These are phyloP conservation scores for Apodemus sylvaticus DNA, from an alignment of 2,113 vertebrate species.

Conservation along the genomic window DNA sequence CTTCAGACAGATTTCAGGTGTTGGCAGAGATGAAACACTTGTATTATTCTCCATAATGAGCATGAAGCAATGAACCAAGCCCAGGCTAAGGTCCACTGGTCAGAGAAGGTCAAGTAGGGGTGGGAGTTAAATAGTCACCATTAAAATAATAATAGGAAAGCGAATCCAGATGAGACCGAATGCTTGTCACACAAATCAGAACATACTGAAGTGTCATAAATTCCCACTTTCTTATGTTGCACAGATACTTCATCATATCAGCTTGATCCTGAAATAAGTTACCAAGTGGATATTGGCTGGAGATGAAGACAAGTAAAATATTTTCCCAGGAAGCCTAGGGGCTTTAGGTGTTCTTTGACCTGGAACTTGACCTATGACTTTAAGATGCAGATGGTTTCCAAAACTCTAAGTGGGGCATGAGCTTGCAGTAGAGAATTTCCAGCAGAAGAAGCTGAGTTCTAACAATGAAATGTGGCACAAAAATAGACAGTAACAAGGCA, in stretches of 20 bases:
- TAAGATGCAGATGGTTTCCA: conserved; percentile 41
- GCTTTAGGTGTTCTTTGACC: neutral
- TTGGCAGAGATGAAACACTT: neutral
- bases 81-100: neutral
- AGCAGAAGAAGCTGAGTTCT: conserved; percentile 35
- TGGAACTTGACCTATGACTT: conserved; percentile 49
- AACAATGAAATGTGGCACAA: conserved; percentile 52
- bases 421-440: conserved; percentile 42
- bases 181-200: conserved; percentile 42
- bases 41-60: neutral
- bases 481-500: conserved; percentile 68
- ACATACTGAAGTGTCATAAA: neutral
- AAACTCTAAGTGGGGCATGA: conserved; percentile 20
- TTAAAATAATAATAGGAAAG: conserved; percentile 35
- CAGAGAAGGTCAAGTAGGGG: neutral
- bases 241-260: neutral
- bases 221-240: neutral
- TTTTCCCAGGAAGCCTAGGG: neutral
- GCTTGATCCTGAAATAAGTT: conserved; percentile 23
- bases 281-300: neutral
- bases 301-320: neutral
- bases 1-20: neutral
- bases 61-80: neutral
- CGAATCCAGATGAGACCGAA: neutral
- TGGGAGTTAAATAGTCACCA: neutral